These are phyloP conservation scores for Spodoptera littoralis DNA, from an alignment of 2,888 invertebrate species.

Conservation along the genomic window DNA sequence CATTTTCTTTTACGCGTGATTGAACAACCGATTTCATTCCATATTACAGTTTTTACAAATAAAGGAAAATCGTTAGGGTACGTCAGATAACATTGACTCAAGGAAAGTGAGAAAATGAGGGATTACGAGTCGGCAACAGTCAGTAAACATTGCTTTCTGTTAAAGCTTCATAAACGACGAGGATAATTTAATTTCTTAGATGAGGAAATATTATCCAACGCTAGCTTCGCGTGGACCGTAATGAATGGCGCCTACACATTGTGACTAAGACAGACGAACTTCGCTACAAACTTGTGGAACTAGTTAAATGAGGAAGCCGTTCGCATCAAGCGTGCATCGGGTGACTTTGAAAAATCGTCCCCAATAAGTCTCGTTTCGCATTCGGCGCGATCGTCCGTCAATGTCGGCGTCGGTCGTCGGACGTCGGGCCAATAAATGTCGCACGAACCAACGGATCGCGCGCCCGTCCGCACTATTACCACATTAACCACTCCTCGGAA, in stretches of 20 bases:
- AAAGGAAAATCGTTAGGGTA: conserved; percentile 47
- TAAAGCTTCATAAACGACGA: conserved; percentile 21
- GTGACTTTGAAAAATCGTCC: conserved; percentile 82
- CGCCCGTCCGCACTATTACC: conserved; percentile 51
- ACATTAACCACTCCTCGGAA: conserved; percentile 46
- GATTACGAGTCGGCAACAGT: conserved; percentile 32
- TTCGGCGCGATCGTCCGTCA: conserved; percentile 79
- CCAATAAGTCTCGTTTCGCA: conserved; percentile 83
- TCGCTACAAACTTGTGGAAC: conserved; percentile 54
- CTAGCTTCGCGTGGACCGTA: conserved; percentile 9
- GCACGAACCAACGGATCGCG: conserved; percentile 50
- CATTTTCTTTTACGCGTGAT: conserved; percentile 48
- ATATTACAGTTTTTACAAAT: conserved; percentile 51
- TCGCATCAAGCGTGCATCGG: conserved; percentile 63
- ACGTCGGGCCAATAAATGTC: conserved; percentile 77
- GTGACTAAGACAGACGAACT: conserved; percentile 29
- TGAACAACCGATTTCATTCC: conserved; percentile 34
- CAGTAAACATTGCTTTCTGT: conserved; percentile 30
- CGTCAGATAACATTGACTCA: conserved; percentile 46
- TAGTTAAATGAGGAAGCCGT: conserved; percentile 71
- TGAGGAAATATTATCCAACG: conserved; percentile 6
- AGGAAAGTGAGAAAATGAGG: conserved; percentile 37
- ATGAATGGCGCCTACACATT: conserved; percentile 23
- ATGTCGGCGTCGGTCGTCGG: conserved; percentile 71
- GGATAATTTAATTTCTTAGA: conserved; percentile 16